Evolutionary conservation across 2,113 vertebrate species (phyloP).

Genomic region (Mungos mungo): DNA sequence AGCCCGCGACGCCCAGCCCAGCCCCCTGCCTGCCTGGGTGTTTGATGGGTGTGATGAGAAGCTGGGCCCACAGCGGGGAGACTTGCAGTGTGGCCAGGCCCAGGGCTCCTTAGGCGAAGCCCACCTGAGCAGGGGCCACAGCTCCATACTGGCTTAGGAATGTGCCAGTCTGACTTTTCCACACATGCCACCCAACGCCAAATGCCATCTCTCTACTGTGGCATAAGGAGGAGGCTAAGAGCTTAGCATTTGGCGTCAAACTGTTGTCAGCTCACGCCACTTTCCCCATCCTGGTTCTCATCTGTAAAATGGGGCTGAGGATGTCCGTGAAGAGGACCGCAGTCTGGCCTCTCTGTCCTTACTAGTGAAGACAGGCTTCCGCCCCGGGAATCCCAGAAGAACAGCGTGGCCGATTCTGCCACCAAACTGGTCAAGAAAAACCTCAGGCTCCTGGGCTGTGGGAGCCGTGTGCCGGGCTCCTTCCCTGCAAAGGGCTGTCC

Average conservation of each 20-base stretch:
- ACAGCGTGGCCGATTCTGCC: fast-evolving
- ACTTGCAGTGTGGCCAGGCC: background rate
- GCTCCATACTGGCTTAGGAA: background rate
- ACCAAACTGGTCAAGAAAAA: too few species aligned
- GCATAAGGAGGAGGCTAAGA: fast-evolving
- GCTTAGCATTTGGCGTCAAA: background rate
- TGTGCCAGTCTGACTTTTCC: too few species aligned
- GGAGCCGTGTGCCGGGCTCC: background rate
- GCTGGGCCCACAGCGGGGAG: background rate
- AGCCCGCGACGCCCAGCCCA: constrained; percentile 29
- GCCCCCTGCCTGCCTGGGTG: constrained; percentile 47
- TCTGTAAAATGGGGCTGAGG: too few species aligned
- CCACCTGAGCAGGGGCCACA: fast-evolving
- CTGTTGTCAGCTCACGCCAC: fast-evolving
- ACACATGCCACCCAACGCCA: fast-evolving
- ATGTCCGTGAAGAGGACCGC: fast-evolving
- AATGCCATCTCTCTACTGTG: too few species aligned
- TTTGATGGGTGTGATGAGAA: constrained; percentile 24
- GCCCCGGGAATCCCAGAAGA: background rate
- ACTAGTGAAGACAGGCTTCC: fast-evolving
- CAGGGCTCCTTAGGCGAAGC: fast-evolving
- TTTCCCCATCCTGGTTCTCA: background rate
- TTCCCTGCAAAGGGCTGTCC: background rate
- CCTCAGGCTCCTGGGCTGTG: background rate
- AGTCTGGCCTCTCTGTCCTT: background rate